Evolutionary conservation across 2,113 vertebrate species (phyloP).

Genomic region (Lampris incognitus): DNA sequence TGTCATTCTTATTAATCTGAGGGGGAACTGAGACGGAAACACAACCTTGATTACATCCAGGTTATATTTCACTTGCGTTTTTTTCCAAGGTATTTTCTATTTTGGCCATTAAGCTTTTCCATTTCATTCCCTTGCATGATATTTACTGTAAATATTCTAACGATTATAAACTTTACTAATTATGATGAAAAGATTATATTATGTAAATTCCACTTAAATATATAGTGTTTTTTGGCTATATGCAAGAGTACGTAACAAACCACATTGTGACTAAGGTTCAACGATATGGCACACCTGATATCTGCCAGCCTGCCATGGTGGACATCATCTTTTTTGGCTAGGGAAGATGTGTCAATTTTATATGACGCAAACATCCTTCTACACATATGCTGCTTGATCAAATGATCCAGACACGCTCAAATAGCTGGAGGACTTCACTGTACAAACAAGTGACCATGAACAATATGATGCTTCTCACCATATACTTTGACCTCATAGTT

Average conservation of each 20-base stretch:
- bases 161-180: no score
- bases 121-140: no score
- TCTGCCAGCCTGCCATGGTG: background rate
- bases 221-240: background rate
- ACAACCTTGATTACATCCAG: slow-evolving; percentile 11
- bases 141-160: no score
- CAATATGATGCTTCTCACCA: slow-evolving; percentile 81
- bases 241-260: background rate
- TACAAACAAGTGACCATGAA: background rate
- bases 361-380: background rate
- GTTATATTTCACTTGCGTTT: background rate
- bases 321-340: background rate
- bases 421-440: background rate
- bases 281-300: background rate
- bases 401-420: background rate
- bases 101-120: background rate
- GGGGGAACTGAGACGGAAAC: slow-evolving; percentile 88
- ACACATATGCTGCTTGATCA: background rate
- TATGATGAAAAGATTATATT: background rate
- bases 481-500: slow-evolving; percentile 94
- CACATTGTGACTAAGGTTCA: background rate
- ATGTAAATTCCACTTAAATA: background rate
- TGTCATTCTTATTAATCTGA: slow-evolving; percentile 88
- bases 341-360: background rate
- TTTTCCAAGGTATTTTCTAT: background rate